Evolutionary conservation across 2,797 vertebrate genomes (phyloP), one percentile per base, ranked within the genome.

Genomic region (Cirrhinus molitorella): DNA sequence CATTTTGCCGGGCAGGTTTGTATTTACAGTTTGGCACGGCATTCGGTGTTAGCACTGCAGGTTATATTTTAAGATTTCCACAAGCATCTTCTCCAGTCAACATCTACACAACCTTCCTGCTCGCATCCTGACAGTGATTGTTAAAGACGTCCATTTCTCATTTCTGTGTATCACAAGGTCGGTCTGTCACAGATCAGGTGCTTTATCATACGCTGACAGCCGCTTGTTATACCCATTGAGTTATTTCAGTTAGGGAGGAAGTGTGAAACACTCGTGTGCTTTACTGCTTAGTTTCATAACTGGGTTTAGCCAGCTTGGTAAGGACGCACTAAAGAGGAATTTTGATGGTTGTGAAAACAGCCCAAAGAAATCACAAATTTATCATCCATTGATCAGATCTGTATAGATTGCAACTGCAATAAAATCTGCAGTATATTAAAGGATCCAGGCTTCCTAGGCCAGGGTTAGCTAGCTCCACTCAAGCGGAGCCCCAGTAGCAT

Each of bases 101-200:
- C 65, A 78, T 83, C 74, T 49, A 70, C 51, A n/a, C 49, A 61
- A 70, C 31, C 71, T 76, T 66, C 63, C 66, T 68, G 40, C 65
- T 83, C 0, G 2, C 40, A 31, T 57, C 61, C 73, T 83, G 82
- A 83, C 82, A 83, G 74, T 78, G 74, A 83, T 78, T 70, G 82
- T 83, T 83, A 71, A 61, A 78, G 73, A 83, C 43, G n/a, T 78
- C 74, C 82, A 83, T 71, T 83, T 76, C 72, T 76, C 72, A 83
- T 76, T 78, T 83, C 74, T 78, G 51, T 77, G 74, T 83, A 83
- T 78, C 82, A 83, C 82, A 83, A 83, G 82, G 65, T 83, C 55
- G 21, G 73, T 40, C 66, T 83, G 74, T 71, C 82, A 78, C 74
- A 61, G 73, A 83, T 83, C 82, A 83, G 74, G 66, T 70, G 66